Conservation (phyloP, 2,797 vertebrate genomes). For the Leucoraja ocellata region DNA sequence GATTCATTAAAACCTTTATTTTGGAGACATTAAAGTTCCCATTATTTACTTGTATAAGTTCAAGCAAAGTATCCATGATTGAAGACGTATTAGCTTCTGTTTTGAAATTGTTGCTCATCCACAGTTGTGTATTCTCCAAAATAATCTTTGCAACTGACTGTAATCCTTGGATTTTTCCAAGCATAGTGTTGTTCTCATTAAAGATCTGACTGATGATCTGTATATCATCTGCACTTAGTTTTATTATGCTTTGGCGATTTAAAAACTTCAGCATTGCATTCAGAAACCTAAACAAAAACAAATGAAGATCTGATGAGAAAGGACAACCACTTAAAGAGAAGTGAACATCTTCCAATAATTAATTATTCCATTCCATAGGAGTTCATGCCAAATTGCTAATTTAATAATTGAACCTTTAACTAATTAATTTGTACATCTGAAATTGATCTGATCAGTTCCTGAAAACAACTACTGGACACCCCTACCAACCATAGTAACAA, state of each 20-base stretch:
- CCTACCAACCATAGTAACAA: background rate
- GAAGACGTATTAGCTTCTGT: background rate
- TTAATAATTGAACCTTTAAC: background rate
- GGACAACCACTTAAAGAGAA: background rate
- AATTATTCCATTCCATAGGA: background rate
- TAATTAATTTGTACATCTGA: background rate
- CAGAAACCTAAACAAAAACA: conserved; percentile 35
- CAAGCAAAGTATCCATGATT: background rate
- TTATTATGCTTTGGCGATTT: background rate
- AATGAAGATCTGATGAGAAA: background rate
- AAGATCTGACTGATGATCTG: conserved; percentile 7
- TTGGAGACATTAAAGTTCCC: background rate
- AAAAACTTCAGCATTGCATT: conserved; percentile 1
- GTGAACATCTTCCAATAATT: background rate
- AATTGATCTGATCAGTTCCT: background rate
- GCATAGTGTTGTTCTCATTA: background rate
- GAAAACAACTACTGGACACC: background rate
- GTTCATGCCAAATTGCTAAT: background rate
- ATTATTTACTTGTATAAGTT: conserved; percentile 6
- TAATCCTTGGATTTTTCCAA: conserved; percentile 3
- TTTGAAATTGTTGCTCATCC: background rate
- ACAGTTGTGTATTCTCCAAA: conserved; percentile 24
- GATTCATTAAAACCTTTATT: background rate
- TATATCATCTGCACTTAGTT: conserved; percentile 18
- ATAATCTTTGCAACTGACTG: conserved; percentile 6